Conservation (phyloP, 2,888 invertebrate species). For the Colostygia pectinataria region DNA sequence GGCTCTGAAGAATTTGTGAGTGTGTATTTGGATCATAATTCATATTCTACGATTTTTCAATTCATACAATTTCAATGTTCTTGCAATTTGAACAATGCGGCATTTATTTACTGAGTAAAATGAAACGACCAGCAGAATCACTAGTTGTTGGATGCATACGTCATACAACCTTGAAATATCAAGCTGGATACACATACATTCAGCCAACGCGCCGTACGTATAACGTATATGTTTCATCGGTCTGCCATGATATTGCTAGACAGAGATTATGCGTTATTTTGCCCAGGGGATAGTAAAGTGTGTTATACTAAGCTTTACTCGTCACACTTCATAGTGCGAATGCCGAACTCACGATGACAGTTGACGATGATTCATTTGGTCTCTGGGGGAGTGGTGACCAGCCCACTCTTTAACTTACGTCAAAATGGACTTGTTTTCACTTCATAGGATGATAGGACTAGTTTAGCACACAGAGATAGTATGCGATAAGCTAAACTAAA, state of each 20-base stretch:
- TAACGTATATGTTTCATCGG: neutral
- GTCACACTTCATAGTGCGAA: neutral
- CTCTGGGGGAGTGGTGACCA: constrained; percentile 8
- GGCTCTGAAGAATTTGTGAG: neutral
- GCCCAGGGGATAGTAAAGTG: neutral
- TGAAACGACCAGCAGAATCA: neutral
- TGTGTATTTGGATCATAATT: no score
- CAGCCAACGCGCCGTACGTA: neutral
- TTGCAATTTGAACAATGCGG: constrained; percentile 5
- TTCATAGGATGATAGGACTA: neutral
- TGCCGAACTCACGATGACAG: neutral
- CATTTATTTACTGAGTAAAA: constrained; percentile 4
- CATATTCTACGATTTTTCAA: no score
- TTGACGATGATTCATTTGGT: neutral
- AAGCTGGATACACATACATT: constrained; percentile 1
- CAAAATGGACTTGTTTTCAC: neutral
- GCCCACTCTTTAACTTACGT: constrained; percentile 5
- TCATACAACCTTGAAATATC: constrained; percentile 10
- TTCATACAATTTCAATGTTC: neutral
- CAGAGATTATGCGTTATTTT: neutral
- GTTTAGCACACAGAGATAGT: neutral
- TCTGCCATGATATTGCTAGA: neutral
- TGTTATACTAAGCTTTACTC: neutral
- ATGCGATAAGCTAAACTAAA: no score
- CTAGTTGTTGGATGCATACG: neutral